Evolutionary conservation across 2,113 vertebrate genomes (phyloP), one percentile per base, ranked within the genome.

Genomic region (Peucedramus taeniatus): DNA sequence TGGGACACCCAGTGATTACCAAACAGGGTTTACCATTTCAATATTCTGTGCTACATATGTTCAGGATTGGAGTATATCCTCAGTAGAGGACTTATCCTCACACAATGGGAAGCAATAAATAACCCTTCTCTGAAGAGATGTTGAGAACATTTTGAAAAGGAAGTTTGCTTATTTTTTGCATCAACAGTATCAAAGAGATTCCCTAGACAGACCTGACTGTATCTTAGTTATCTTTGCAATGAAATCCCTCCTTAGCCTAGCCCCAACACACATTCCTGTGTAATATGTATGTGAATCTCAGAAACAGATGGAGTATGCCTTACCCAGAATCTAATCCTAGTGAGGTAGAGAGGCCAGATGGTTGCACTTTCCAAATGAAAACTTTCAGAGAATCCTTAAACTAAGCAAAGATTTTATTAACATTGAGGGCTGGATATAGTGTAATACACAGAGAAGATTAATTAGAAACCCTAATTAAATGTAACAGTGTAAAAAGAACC

Each of bases 331-430:
- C 82, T 96, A 95, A 90, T 96, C 93, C 83, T 96, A 89, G 91
- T 86, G 83, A 92, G 72, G 89, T 93, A 95, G 88, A 93, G 75
- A 92, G 82, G 83, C 95, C 97, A 98, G 96, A 98, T 97, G 97
- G 96, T 94, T 89, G 89, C 81, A 86, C 93, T 96, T 94, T 96
- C 93, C 82, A 93, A 97, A 95, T 89, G 92, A 96, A 98, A 97
- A 95, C 97, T 97, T 96, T 95, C 90, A 94, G 93, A 91, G 57
- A 96, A 68, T 96, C 95, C 92, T 95, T 94, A 78, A 97, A 96
- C 91, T 94, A 96, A 95, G 94, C 60, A 97, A 97, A 97, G 71
- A 45, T 97, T 97, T 97, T 98, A 96, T 97, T 98, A 97, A 97
- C 94, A 94, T 80, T 90, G 93, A 97, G 97, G 84, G 95, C 93